Evolutionary conservation across 2,888 invertebrate genomes (phyloP), one percentile per base, ranked within the genome.

Genomic region (Drosophila kambysellisi): DNA sequence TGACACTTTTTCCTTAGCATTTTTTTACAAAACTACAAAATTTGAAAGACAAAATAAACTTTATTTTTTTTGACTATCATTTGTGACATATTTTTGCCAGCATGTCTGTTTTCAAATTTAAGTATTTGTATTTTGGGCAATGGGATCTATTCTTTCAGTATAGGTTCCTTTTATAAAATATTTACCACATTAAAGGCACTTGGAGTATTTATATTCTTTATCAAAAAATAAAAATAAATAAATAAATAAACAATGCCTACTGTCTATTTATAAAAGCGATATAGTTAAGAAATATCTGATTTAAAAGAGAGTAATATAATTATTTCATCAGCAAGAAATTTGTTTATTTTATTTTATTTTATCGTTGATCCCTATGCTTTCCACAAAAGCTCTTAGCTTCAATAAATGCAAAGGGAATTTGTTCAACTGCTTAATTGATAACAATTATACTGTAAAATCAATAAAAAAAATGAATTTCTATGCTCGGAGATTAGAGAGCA

Each of bases 1-100:
- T 67, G 66, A 70, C 57, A 67, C 32, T 61, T 59, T 58, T 52
- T 70, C 30, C 54, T 53, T 8, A 79, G 41, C 82, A 91, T 88
- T 51, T 70, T 67, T 20, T 33, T 7, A 52, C 9, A 56, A 56
- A 57, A 72, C 56, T 39, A 53, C 30, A 54, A 63, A 72, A 62
- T 70, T 59, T 48, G 37, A 57, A 61, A 68, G 37, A 33, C n/a
- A 25, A 25, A 25, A 25, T 25, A 25, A 25, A 25, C 1, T 1
- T 25, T 25, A 1, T 25, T 25, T 25, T 30, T 46, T 20, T 53
- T 51, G 15, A 33, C 33, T 33, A 12, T 37, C 9, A 59, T 6
- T 30, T 66, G 2, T 85, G 88, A 76, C 63, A 73, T 48, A 29
- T 46, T 65, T 33, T 52, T 43, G 32, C 17, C 25, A 25, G 41